Base-by-base conservation (phyloP, 2,888 invertebrate species). In the Dorcus hopei region DNA sequence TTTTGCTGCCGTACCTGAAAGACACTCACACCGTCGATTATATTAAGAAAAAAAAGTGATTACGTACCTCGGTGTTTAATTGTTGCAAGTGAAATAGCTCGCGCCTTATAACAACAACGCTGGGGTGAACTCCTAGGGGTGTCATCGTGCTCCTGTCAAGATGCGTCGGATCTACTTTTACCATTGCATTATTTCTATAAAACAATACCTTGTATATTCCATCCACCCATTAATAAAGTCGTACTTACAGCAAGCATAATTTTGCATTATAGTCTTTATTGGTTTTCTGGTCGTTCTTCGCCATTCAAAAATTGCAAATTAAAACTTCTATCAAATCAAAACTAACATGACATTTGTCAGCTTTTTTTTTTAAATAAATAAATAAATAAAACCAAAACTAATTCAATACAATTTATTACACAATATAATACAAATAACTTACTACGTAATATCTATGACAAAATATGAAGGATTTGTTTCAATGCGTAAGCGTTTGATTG, bases 121-220 rank as follows among this genome's bases (percentile, higher is more conserved):
- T 49, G 2, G 70, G 63, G 60, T 70, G 69, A 11, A 70, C 57
- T 6, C 70, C 70, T n/a, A 61, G 53, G 49, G 69, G 70, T 33
- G 61, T 41, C 57, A 61, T 63, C 1, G 70, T 58, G 51, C 65
- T 58, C 19, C 61, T 56, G 33, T 59, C 61, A 3, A 61, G 63
- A 42, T 57, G 52, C 11, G 40, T 43, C 42, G 61, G 64, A 56
- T 66, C 61, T 16, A 65, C 51, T 4, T 55, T 56, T 68, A 69
- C 68, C 41, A 68, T 64, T 7, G 58, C 57, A 38, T 65, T 56
- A 43, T 67, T 64, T 14, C 68, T 68, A 51, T 41, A 62, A 64
- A 26, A 19, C 14, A 9, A 49, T 11, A 38, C 19, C 3, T 19
- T 19, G 19, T 19, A 19, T 19, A 19, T 2, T 19, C 3, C 19